These are phyloP conservation scores for Chloropsis cyanopogon DNA, from an alignment of 2,113 vertebrate genomes.

Conservation along the genomic window DNA sequence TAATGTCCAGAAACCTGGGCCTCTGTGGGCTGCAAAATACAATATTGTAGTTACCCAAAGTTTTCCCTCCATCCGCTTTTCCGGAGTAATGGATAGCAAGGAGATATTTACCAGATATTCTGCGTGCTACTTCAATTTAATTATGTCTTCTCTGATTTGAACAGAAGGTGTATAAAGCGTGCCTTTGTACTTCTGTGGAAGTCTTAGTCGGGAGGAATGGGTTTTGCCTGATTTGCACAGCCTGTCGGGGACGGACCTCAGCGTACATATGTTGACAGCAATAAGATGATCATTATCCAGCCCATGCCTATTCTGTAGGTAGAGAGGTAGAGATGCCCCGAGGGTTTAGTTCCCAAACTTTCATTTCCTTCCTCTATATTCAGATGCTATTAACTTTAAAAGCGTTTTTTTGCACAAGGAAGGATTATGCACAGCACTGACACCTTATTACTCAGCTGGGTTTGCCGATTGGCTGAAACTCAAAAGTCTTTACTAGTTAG, in stretches of 20 bases:
- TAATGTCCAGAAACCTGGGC: neutral
- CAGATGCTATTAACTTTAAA: constrained; percentile 55
- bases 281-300: constrained; percentile 39
- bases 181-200: neutral
- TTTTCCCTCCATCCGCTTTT: neutral
- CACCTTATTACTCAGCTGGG: constrained; percentile 30
- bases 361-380: constrained; percentile 16
- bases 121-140: neutral
- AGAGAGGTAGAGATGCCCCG: neutral
- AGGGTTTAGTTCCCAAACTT: constrained; percentile 26
- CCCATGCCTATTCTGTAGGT: neutral
- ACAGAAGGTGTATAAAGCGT: constrained; percentile 19
- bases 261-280: neutral
- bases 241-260: neutral
- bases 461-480: constrained; percentile 4
- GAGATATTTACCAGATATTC: constrained; percentile 20
- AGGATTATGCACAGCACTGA: constrained; percentile 28
- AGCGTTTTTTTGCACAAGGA: neutral
- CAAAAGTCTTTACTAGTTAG: constrained; percentile 45
- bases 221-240: constrained; percentile 30
- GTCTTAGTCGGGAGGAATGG: neutral
- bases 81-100: neutral
- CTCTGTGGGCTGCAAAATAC: neutral
- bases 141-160: neutral
- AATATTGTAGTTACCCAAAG: neutral